phyloP scores from a whole-genome alignment of 1,140 invertebrate genomes.

The Pentalonia nigronervosa region DNA sequence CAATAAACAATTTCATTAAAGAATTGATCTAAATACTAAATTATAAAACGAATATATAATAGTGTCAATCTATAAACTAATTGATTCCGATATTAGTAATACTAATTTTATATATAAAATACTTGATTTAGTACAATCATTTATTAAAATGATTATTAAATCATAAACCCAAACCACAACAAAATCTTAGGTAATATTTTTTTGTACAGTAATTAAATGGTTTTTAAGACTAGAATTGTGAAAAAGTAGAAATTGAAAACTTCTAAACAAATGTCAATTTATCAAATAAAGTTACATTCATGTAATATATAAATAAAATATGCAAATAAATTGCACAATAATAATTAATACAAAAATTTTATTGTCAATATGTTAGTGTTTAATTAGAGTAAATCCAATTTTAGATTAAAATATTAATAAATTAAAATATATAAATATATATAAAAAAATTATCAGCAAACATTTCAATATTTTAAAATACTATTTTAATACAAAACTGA shows the following conservation, averaged over 20 bases:
- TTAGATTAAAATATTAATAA: not conserved
- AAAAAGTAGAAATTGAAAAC: conserved; percentile 28
- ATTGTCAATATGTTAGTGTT: conserved; percentile 45
- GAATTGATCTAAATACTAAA: not conserved
- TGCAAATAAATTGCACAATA: not conserved
- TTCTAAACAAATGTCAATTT: conserved; percentile 27
- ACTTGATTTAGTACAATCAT: not conserved
- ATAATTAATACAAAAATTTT: conserved; percentile 14
- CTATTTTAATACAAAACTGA: not conserved
- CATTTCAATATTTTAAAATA: not conserved
- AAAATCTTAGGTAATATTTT: conserved; percentile 26
- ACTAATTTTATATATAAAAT: conserved; percentile 10
- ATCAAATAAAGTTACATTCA: not conserved
- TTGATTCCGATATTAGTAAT: not conserved
- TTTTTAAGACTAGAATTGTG: conserved; percentile 45
- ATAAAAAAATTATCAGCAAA: not conserved
- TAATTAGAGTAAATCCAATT: conserved; percentile 9
- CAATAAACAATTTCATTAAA: conserved; percentile 16
- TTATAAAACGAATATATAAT: not conserved
- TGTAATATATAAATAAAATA: not conserved
- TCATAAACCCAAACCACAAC: not conserved
- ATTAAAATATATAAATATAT: not conserved
- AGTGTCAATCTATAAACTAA: not conserved
- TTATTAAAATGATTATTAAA: conserved; percentile 7
- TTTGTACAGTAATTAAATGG: conserved; percentile 32